phyloP scores from a whole-genome alignment of 2,888 invertebrate species.

The Lasioglossum pauxillum region DNA sequence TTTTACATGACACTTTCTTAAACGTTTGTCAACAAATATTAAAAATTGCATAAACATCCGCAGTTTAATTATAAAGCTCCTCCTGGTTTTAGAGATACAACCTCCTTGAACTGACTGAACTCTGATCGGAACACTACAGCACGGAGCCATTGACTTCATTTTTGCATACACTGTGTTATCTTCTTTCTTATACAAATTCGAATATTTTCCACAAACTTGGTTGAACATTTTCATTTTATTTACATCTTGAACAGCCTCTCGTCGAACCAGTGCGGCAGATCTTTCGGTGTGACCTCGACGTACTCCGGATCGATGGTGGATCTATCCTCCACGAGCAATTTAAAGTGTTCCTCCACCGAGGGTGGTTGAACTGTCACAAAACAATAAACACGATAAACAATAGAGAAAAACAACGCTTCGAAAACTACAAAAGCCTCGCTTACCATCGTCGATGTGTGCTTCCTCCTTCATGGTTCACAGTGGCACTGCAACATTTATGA shows the following conservation, averaged over 20 bases:
- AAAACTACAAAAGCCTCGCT: not conserved
- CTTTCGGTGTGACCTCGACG: slow-evolving; percentile 69
- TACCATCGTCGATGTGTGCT: slow-evolving; percentile 67
- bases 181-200: not conserved
- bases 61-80: not conserved
- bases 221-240: slow-evolving; percentile 34
- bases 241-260: slow-evolving; percentile 86
- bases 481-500: too few species aligned
- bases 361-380: slow-evolving; percentile 67
- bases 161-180: not conserved
- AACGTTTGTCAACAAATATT: too few species aligned
- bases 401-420: not conserved
- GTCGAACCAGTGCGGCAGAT: slow-evolving; percentile 89
- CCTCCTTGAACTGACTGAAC: not conserved
- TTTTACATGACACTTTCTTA: too few species aligned
- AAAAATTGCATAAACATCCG: too few species aligned
- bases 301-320: slow-evolving; percentile 58
- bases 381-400: not conserved
- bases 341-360: slow-evolving; percentile 74
- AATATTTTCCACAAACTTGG: not conserved
- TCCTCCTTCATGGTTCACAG: slow-evolving; percentile 19
- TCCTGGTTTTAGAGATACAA: not conserved
- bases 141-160: not conserved
- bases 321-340: slow-evolving; percentile 59
- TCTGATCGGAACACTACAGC: not conserved